Evolutionary conservation across 2,888 invertebrate genomes (phyloP), one percentile per base, ranked within the genome.

Genomic region (Acronicta alni): DNA sequence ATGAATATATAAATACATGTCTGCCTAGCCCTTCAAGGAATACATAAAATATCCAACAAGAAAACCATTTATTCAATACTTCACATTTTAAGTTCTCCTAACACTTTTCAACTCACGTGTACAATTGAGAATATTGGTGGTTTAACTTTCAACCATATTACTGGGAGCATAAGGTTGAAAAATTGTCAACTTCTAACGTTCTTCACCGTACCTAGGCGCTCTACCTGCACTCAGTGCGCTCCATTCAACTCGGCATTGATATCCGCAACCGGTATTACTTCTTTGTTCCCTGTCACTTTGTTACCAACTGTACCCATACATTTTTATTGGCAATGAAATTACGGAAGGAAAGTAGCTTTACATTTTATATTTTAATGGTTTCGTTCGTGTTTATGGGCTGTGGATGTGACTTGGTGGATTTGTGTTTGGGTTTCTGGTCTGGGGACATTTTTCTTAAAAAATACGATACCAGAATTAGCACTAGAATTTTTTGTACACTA

Each of bases 321-420:
- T 32, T 68, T 73, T 73, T 73, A 68, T 73, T 75, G 55, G 46
- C 68, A 64, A 72, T 68, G 54, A 64, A 75, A 72, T 72, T 59
- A 72, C 72, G 54, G 54, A 48, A 67, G 47, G 45, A 48, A 66
- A 55, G 54, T 70, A 53, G 49, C 66, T 67, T 66, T 55, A 66
- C 26, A 48, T 55, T 68, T 72, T 59, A 59, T 66, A 65, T 65
- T 71, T 68, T 68, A 66, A 67, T 67, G 46, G 49, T 53, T 72
- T 58, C 59, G 57, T 52, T 57, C 38, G 44, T 57, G 66, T 65
- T 71, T 67, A 71, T 67, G 52, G 45, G 65, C 52, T 65, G 67
- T 52, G 65, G 70, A 67, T 48, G 57, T 65, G 51, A 52, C 44
- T 39, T 48, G 38, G 51, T 51, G 51, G 26, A n/a, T 48, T 69